Evolutionary conservation across 1,140 invertebrate genomes (phyloP).

Genomic region (Drosophila nasuta): DNA sequence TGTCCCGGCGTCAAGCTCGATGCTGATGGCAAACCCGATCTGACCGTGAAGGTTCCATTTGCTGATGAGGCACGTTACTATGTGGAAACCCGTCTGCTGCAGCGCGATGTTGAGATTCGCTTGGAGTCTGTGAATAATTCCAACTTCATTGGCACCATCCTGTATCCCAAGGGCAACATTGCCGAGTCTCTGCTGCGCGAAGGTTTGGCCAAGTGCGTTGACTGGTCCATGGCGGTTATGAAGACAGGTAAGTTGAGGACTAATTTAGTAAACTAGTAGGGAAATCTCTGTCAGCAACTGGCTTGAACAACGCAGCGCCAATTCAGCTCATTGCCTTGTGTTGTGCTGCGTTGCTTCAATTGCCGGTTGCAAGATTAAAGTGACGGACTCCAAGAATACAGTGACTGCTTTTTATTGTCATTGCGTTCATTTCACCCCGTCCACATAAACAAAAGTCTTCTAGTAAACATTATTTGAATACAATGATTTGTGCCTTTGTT

Average conservation of each 20-base stretch:
- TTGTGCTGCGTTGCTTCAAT: conserved; percentile 41
- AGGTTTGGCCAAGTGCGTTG: conserved; percentile 98
- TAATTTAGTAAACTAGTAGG: background rate
- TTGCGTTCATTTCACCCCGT: conserved; percentile 84
- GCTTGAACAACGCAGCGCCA: conserved; percentile 43
- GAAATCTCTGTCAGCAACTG: conserved; percentile 36
- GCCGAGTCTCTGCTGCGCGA: conserved; percentile 95
- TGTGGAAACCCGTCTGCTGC: conserved; percentile 95
- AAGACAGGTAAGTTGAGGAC: conserved; percentile 87
- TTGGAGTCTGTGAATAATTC: conserved; percentile 96
- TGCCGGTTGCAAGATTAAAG: conserved; percentile 63
- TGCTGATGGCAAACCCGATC: conserved; percentile 88
- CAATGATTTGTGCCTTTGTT: too few species aligned
- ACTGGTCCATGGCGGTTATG: conserved; percentile 97
- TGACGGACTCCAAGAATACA: conserved; percentile 83
- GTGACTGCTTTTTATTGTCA: conserved; percentile 37
- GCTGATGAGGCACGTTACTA: conserved; percentile 90
- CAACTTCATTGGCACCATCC: conserved; percentile 96
- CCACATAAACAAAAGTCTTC: conserved; percentile 48
- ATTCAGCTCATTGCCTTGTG: conserved; percentile 48
- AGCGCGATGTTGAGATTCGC: conserved; percentile 96
- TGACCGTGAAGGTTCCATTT: conserved; percentile 84
- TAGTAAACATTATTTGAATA: background rate
- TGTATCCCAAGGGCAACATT: conserved; percentile 97
- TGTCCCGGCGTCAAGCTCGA: conserved; percentile 92